phyloP scores from a whole-genome alignment of 1,140 invertebrate genomes.

The Pseudomyrmex pallidus region DNA sequence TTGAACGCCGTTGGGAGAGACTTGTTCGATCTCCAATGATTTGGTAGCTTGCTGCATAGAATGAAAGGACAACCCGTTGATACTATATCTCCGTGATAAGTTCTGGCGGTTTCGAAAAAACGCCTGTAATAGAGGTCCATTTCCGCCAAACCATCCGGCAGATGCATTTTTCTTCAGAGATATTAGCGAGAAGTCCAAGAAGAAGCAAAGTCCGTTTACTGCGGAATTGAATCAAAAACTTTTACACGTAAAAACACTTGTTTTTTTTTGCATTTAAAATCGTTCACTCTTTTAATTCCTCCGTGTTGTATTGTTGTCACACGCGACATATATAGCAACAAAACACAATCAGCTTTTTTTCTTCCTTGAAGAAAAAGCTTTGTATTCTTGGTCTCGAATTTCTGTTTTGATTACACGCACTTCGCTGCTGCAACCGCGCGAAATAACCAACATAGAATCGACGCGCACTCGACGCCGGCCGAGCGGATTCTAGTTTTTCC shows the following conservation, averaged over 20 bases:
- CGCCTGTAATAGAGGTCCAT: constrained; percentile 88
- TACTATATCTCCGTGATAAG: constrained; percentile 95
- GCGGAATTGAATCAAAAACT: constrained; percentile 9
- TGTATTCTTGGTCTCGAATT: background rate
- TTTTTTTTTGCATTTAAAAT: background rate
- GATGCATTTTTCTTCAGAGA: constrained; percentile 84
- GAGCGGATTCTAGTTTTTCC: constrained; percentile 85
- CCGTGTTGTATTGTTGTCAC: constrained; percentile 14
- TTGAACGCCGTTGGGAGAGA: constrained; percentile 97
- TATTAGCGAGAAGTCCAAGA: background rate
- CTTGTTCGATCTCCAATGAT: constrained; percentile 98
- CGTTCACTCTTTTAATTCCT: constrained; percentile 15
- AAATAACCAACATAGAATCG: constrained; percentile 58
- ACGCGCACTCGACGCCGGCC: constrained; percentile 83
- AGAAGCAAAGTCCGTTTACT: background rate
- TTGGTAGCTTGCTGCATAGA: constrained; percentile 94
- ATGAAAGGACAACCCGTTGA: constrained; percentile 96
- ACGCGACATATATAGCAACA: background rate
- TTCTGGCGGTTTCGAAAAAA: constrained; percentile 91
- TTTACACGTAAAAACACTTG: background rate
- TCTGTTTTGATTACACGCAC: constrained; percentile 3
- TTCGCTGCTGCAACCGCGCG: background rate
- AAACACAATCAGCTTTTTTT: background rate
- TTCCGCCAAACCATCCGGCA: constrained; percentile 86
- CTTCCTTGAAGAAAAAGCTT: constrained; percentile 5